A percentile compares a stretch with the other conserved stretches of the same genome.
Conservation (phyloP, 2,888 invertebrate species). For the Empis stercorea region DNA sequence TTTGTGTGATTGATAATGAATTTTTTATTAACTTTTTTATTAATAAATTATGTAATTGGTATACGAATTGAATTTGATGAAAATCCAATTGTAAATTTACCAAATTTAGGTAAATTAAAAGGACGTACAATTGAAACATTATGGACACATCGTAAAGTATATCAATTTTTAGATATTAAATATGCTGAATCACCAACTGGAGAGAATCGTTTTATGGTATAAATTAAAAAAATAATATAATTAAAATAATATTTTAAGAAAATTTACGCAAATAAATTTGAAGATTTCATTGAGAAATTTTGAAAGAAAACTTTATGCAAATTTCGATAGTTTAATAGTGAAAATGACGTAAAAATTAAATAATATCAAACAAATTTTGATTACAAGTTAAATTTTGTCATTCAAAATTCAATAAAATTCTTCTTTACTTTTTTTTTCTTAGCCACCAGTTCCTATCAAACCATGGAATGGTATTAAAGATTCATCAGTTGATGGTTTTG, state of each 20-base stretch:
- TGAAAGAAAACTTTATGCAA: no score
- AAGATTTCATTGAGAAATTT: no score
- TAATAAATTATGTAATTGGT: background rate
- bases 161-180: constrained; percentile 31
- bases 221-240: background rate
- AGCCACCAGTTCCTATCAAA: constrained; percentile 29
- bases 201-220: constrained; percentile 28
- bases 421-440: background rate
- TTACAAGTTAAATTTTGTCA: no score
- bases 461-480: constrained; percentile 29
- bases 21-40: background rate
- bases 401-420: no score
- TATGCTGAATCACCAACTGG: constrained; percentile 31
- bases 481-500: constrained; percentile 24
- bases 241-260: no score
- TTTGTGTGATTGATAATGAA: background rate
- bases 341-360: background rate
- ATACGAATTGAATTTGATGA: background rate
- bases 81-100: constrained; percentile 25
- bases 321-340: no score
- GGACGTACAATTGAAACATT: constrained; percentile 26
- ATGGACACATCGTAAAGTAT: constrained; percentile 26
- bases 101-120: constrained; percentile 25
- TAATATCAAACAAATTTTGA: no score
- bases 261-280: background rate